phyloP scores from a whole-genome alignment of 2,797 vertebrate genomes.

The Astyanax mexicanus region DNA sequence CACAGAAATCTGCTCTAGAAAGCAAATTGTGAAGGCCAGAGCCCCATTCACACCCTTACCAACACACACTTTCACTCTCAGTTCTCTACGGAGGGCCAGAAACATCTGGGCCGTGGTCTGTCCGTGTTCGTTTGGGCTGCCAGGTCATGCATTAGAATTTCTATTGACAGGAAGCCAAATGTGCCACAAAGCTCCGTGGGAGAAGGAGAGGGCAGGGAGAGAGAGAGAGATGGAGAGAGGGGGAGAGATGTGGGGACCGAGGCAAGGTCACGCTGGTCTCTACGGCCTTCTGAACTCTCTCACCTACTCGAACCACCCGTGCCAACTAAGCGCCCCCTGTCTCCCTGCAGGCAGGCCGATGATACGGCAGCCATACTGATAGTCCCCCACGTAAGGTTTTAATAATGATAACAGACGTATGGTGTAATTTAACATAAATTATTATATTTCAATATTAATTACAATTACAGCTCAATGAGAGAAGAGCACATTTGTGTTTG shows the following conservation, averaged over 20 bases:
- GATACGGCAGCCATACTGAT: not conserved
- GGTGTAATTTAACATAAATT: not conserved
- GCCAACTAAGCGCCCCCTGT: not conserved
- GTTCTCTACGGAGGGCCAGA: not conserved
- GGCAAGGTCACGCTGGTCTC: constrained; percentile 55
- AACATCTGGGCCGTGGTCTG: constrained; percentile 48
- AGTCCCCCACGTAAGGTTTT: not conserved
- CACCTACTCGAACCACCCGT: not conserved
- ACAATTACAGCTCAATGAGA: not conserved
- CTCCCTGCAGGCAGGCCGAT: constrained; percentile 3
- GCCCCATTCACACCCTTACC: constrained; percentile 1
- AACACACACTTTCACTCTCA: constrained; percentile 15
- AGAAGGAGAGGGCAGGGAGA: constrained; percentile 21
- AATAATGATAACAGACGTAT: not conserved
- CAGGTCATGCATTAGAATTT: constrained; percentile 42
- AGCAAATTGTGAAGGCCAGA: constrained; percentile 12
- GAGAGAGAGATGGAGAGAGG: constrained; percentile 19
- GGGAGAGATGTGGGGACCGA: constrained; percentile 1
- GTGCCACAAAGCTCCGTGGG: constrained; percentile 44
- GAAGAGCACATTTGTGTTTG: no score
- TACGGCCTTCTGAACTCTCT: constrained; percentile 25
- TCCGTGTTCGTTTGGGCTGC: constrained; percentile 41
- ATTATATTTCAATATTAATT: no score
- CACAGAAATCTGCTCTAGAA: not conserved
- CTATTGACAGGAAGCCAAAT: constrained; percentile 44